Evolutionary conservation across 2,797 vertebrate species (phyloP).

Genomic region (Coregonus suidteri): DNA sequence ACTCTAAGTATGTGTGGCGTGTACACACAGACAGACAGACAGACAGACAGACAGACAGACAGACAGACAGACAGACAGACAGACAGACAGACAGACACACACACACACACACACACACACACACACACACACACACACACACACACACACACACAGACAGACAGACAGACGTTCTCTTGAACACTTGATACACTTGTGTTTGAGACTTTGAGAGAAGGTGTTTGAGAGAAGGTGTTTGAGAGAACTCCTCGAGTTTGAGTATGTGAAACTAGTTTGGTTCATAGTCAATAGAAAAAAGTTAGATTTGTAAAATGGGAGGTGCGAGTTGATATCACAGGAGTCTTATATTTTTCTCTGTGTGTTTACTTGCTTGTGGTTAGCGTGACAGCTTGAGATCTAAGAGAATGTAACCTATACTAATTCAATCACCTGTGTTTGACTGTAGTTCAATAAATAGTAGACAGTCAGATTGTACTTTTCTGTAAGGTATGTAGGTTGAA

Average conservation of each 20-base stretch:
- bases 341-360: background rate
- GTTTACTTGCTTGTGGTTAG: background rate
- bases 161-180: no score
- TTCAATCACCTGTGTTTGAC: background rate
- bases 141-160: no score
- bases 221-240: background rate
- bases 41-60: background rate
- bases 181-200: no score
- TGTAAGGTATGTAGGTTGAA: no score
- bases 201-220: no score
- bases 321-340: background rate
- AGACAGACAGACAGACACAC: background rate
- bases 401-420: no score
- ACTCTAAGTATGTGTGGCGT: constrained; percentile 81
- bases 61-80: background rate
- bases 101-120: background rate
- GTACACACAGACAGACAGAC: background rate
- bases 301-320: background rate
- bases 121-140: no score
- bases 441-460: no score
- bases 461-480: no score
- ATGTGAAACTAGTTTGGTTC: background rate
- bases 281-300: background rate
- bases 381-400: no score
- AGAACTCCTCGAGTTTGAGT: background rate